Evolutionary conservation across 2,113 vertebrate genomes (phyloP).

Genomic region (Vidua chalybeata): DNA sequence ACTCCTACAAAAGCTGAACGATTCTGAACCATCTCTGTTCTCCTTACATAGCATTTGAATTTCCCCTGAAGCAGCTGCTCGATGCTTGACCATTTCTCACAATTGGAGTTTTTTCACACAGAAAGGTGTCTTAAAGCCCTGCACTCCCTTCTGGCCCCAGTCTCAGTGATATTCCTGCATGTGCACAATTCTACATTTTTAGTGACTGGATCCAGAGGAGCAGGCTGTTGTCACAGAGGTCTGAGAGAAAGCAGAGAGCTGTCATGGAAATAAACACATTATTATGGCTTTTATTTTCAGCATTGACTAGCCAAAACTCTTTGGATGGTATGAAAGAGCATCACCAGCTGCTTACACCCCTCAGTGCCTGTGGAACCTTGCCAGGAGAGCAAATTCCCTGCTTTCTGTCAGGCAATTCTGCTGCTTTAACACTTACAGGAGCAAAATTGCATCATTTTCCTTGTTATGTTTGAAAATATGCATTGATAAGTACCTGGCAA

Average conservation of each 20-base stretch:
- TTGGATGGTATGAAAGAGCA: neutral
- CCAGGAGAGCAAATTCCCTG: neutral
- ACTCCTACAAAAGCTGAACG: neutral
- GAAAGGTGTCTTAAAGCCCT: neutral
- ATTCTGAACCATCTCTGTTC: neutral
- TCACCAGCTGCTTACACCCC: neutral
- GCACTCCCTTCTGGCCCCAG: neutral
- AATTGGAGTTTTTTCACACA: neutral
- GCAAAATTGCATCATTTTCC: neutral
- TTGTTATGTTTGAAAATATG: neutral
- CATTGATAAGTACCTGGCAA: neutral
- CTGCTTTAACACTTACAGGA: neutral
- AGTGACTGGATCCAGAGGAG: neutral
- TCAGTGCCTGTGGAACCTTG: neutral
- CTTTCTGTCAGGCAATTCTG: neutral
- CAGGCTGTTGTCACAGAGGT: neutral
- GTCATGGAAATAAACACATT: neutral
- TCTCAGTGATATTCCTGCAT: neutral
- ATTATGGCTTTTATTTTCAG: neutral
- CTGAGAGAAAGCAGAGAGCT: neutral
- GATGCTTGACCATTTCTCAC: neutral
- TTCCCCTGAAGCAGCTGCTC: neutral
- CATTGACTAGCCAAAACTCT: neutral
- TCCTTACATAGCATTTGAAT: neutral
- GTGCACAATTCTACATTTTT: neutral